Conservation (phyloP, 2,113 vertebrate species). For the Hemiscyllium ocellatum region DNA sequence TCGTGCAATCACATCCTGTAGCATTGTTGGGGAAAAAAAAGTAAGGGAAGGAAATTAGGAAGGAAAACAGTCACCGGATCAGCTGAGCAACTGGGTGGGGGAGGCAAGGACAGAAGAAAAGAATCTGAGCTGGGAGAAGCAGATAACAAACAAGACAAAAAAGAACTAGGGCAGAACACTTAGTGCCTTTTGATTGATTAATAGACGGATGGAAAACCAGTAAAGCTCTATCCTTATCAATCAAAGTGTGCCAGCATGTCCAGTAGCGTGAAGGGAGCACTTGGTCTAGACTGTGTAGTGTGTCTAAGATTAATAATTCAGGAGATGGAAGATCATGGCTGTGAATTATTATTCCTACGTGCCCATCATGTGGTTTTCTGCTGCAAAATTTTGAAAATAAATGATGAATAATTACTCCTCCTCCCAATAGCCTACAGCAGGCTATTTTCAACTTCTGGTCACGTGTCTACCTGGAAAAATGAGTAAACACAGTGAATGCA, state of each 20-base stretch:
- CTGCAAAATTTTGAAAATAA: not conserved
- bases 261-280: not conserved
- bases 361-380: not conserved
- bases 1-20: not conserved
- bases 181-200: not conserved
- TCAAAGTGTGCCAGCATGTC: not conserved
- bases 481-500: not conserved
- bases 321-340: not conserved
- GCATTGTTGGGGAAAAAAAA: not conserved
- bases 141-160: not conserved
- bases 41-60: not conserved
- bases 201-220: not conserved
- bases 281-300: not conserved
- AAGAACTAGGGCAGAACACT: not conserved
- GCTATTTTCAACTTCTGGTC: not conserved
- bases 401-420: not conserved
- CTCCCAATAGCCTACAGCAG: not conserved
- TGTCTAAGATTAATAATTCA: not conserved
- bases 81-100: not conserved
- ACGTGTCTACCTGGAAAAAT: not conserved
- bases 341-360: not conserved
- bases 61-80: not conserved
- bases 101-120: not conserved
- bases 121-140: not conserved
- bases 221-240: not conserved